phyloP scores from a whole-genome alignment of 1,140 invertebrate species.

The Macrotrachela quadricornifera region DNA sequence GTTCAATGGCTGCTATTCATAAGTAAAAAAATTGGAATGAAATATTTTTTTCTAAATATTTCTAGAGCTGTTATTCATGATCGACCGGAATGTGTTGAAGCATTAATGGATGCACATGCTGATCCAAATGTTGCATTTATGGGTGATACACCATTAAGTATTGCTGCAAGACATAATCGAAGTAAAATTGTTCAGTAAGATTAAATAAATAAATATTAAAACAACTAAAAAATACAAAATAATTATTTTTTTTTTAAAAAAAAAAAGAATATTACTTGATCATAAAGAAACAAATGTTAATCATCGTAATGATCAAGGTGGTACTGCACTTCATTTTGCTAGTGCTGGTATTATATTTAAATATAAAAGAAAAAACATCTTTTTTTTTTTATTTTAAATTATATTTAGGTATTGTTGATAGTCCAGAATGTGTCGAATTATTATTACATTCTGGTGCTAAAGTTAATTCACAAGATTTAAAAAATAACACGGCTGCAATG shows the following conservation, averaged over 20 bases:
- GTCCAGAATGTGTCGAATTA: conserved; percentile 1
- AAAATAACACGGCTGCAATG: conserved; percentile 7
- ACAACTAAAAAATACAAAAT: not conserved
- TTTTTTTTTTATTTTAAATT: not conserved
- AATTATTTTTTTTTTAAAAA: not conserved
- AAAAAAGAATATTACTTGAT: not conserved
- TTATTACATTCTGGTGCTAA: conserved; percentile 1
- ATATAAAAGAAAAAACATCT: not conserved
- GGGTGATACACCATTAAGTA: conserved; percentile 8
- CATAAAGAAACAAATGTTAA: conserved; percentile 8
- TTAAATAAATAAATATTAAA: too few relatives aligned
- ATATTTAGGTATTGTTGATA: conserved; percentile 1
- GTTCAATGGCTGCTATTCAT: conserved; percentile 7
- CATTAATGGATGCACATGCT: conserved; percentile 6
- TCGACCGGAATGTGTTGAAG: conserved; percentile 9
- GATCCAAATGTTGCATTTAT: conserved; percentile 9
- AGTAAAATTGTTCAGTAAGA: not conserved
- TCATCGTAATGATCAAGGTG: conserved; percentile 9
- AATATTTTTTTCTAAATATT: not conserved
- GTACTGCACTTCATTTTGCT: conserved; percentile 9
- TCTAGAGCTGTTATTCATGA: conserved; percentile 9
- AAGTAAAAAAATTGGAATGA: not conserved
- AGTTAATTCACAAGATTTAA: conserved; percentile 7
- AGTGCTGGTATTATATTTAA: not conserved
- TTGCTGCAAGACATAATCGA: conserved; percentile 9